Conservation (phyloP, 2,888 invertebrate genomes). For the Cephus pygmeus region DNA sequence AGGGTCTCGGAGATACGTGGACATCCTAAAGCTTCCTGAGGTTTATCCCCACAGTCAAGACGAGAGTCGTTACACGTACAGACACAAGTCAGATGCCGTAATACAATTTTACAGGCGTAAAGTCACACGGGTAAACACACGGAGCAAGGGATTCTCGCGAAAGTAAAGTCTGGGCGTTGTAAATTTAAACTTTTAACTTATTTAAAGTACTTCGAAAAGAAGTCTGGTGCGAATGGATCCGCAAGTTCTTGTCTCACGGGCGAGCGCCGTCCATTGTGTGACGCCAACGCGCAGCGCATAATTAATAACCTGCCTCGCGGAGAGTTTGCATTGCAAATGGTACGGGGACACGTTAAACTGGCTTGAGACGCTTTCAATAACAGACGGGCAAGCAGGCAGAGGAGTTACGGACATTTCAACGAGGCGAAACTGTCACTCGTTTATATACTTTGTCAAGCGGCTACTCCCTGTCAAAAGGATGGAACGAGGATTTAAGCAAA, state of each 20-base stretch:
- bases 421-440: slow-evolving; percentile 19
- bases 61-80: neutral
- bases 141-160: neutral
- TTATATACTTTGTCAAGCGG: neutral
- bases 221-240: slow-evolving; percentile 8
- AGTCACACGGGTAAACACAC: neutral
- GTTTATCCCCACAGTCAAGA: neutral
- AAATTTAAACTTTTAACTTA: neutral
- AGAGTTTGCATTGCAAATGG: slow-evolving; percentile 55
- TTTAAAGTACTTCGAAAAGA: neutral
- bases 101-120: neutral
- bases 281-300: slow-evolving; percentile 47
- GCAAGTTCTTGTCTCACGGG: slow-evolving; percentile 8
- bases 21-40: neutral
- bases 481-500: neutral
- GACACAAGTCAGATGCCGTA: neutral
- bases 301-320: slow-evolving; percentile 46
- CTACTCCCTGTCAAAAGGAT: neutral
- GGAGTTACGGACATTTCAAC: neutral
- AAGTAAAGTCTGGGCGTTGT: neutral
- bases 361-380: neutral
- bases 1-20: neutral
- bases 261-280: slow-evolving; percentile 43
- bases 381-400: neutral
- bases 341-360: slow-evolving; percentile 11